Evolutionary conservation across 1,140 invertebrate species (phyloP).

Genomic region (Pseudomyrmex gracilis): DNA sequence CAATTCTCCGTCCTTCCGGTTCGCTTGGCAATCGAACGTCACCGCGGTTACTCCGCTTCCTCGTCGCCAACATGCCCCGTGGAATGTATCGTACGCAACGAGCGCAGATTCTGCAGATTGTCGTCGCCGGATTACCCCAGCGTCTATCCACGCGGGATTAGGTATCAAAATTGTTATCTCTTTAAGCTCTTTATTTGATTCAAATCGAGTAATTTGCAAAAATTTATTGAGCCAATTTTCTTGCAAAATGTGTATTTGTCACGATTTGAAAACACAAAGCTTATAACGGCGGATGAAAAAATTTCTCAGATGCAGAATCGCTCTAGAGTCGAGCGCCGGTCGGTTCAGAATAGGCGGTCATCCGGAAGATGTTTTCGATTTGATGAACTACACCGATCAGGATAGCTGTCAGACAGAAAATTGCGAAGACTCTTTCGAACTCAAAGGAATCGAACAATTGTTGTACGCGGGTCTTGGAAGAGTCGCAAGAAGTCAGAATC

Average conservation of each 20-base stretch:
- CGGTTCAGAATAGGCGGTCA: slow-evolving; percentile 79
- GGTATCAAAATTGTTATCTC: slow-evolving; percentile 55
- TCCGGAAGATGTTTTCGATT: slow-evolving; percentile 76
- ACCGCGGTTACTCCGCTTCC: slow-evolving; percentile 68
- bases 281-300: no score
- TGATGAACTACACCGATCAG: slow-evolving; percentile 81
- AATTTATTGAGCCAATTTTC: not conserved
- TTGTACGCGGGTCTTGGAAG: slow-evolving; percentile 9
- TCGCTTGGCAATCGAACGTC: slow-evolving; percentile 72
- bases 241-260: no score
- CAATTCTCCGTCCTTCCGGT: slow-evolving; percentile 78
- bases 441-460: slow-evolving; percentile 40
- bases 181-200: no score
- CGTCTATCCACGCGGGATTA: slow-evolving; percentile 79
- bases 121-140: slow-evolving; percentile 79
- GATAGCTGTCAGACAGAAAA: slow-evolving; percentile 78
- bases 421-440: slow-evolving; percentile 71
- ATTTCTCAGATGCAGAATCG: slow-evolving; percentile 64
- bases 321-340: slow-evolving; percentile 76
- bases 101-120: slow-evolving; percentile 74
- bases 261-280: not conserved
- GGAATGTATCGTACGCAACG: slow-evolving; percentile 78
- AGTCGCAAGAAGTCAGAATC: slow-evolving; percentile 52
- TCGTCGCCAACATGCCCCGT: slow-evolving; percentile 75
- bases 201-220: no score